Conservation (phyloP, 2,797 vertebrate genomes). For the Spinus pinus region DNA sequence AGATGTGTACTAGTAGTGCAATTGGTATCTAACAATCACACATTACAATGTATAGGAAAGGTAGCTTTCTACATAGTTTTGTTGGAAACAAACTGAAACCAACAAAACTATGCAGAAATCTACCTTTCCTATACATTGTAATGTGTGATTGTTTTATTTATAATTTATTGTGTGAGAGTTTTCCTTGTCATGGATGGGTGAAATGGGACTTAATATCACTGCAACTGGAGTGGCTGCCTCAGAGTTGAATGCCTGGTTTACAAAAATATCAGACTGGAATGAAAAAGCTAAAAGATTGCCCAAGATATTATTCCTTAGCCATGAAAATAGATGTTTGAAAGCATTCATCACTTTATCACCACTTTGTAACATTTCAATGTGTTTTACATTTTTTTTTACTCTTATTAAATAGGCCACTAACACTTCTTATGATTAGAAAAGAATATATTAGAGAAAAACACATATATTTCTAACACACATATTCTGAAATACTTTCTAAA, state of each 20-base stretch:
- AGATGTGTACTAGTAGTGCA: not conserved
- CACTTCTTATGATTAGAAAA: not conserved
- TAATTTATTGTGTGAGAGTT: not conserved
- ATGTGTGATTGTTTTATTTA: too few species aligned
- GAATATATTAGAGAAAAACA: not conserved
- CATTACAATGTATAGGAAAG: not conserved
- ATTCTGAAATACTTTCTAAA: not conserved
- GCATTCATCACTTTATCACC: not conserved
- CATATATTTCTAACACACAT: not conserved
- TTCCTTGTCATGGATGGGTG: not conserved
- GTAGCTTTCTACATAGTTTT: not conserved
- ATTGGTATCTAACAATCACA: not conserved
- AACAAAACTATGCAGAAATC: too few species aligned
- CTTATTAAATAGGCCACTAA: not conserved
- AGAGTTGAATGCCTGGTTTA: not conserved
- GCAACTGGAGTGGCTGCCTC: not conserved
- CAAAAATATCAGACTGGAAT: not conserved
- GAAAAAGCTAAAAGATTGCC: not conserved
- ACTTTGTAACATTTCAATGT: not conserved
- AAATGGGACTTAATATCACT: not conserved
- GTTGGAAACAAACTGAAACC: too few species aligned
- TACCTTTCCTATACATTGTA: too few species aligned
- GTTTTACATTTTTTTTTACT: not conserved
- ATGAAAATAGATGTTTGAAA: not conserved
- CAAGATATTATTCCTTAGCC: not conserved